Evolutionary conservation across 2,888 invertebrate species (phyloP), one percentile per base, ranked within the genome.

Genomic region (Chrysopilus asiliformis): DNA sequence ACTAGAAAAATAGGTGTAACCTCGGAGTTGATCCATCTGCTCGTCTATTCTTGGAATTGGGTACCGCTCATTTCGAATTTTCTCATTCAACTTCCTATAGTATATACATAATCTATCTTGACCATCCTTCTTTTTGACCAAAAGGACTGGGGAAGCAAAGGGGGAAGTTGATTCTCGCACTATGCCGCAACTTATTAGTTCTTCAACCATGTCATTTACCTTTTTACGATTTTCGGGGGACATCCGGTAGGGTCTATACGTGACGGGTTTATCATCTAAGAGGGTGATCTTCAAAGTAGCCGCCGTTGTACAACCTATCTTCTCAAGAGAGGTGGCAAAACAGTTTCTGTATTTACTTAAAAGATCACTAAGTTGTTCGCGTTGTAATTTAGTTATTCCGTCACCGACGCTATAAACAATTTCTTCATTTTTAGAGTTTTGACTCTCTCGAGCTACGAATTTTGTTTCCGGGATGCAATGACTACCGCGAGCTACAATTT

Each of bases 11-110:
- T 34, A 39, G 13, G 33, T 28, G 18, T 36, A 36, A 2, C 36
- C 42, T 13, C 26, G 36, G 14, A 41, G n/a, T 10, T 40, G 19
- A 17, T 40, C n/a, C n/a, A n/a, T n/a, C n/a, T n/a, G n/a, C n/a
- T n/a, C n/a, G n/a, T n/a, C n/a, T n/a, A n/a, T n/a, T n/a, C n/a
- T n/a, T n/a, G 24, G 30, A 39, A 5, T 36, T 31, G 1, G 26
- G 7, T 22, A 35, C 39, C 1, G 24, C 2, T n/a, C n/a, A n/a
- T n/a, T n/a, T n/a, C n/a, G n/a, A n/a, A n/a, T n/a, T n/a, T n/a
- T n/a, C n/a, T n/a, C n/a, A n/a, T n/a, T n/a, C n/a, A n/a, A n/a
- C n/a, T n/a, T n/a, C n/a, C n/a, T n/a, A n/a, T n/a, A n/a, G n/a
- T n/a, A n/a, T n/a, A n/a, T n/a, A n/a, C n/a, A n/a, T n/a, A n/a